These are phyloP conservation scores for Steinernema scapterisci DNA, from an alignment of 2,888 invertebrate species.

Conservation along the genomic window DNA sequence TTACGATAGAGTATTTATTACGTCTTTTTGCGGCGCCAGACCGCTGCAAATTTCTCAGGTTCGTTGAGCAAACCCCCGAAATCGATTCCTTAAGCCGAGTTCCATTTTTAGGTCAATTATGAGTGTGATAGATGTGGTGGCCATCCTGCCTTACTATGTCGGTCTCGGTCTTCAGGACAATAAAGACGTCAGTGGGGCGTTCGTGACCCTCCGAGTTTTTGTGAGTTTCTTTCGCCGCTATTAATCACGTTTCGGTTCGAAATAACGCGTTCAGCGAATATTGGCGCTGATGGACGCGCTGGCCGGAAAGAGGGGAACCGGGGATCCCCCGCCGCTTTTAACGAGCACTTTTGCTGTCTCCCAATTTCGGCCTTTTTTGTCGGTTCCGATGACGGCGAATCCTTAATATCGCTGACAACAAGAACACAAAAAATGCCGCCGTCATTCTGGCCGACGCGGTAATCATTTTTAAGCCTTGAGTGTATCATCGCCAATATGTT, in stretches of 20 bases:
- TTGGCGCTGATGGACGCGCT: background rate
- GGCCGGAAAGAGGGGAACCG: background rate
- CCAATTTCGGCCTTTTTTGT: background rate
- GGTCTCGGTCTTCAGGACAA: conserved; percentile 80
- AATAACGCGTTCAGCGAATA: conserved; percentile 22
- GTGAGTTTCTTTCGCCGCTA: conserved; percentile 46
- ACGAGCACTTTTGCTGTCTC: conserved; percentile 19
- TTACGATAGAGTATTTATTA: conserved; percentile 90
- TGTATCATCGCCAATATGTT: background rate
- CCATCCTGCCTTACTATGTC: conserved; percentile 98
- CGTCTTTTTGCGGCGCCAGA: conserved; percentile 52
- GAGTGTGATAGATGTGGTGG: conserved; percentile 99
- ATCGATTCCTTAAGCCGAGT: background rate
- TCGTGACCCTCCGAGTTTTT: conserved; percentile 97
- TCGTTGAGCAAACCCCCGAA: conserved; percentile 13
- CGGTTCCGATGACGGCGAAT: background rate
- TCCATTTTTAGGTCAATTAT: conserved; percentile 81
- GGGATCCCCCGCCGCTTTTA: background rate
- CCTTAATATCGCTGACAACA: background rate
- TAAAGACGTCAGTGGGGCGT: conserved; percentile 83
- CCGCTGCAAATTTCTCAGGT: conserved; percentile 63
- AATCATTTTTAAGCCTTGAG: background rate
- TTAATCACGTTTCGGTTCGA: conserved; percentile 28
- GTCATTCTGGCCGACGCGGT: background rate
- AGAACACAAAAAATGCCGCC: conserved; percentile 9